A percentile compares a stretch with the other conserved stretches of the same genome.
Evolutionary conservation across 2,888 invertebrate species (phyloP).

Genomic region (Camponotus fellah): DNA sequence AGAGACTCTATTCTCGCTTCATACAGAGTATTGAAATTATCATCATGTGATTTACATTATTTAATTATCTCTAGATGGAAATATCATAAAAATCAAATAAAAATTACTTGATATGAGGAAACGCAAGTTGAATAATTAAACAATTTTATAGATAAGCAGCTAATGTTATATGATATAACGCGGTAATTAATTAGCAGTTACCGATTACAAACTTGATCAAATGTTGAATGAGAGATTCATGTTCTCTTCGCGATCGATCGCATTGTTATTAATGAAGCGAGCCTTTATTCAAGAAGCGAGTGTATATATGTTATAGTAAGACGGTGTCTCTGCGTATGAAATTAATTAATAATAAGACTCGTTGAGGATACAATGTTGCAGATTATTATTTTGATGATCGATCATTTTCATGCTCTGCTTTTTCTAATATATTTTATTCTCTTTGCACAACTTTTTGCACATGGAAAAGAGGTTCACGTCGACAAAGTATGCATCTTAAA

Average conservation of each 20-base stretch:
- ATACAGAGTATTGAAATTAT: not conserved
- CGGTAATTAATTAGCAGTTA: not conserved
- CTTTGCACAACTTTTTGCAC: conserved; percentile 27
- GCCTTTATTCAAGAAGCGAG: not conserved
- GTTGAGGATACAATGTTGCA: not conserved
- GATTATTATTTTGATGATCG: not conserved
- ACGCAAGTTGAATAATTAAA: not conserved
- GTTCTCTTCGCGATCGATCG: not conserved
- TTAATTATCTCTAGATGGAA: not conserved
- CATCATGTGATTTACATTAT: not conserved
- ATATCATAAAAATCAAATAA: not conserved
- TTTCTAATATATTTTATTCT: not conserved
- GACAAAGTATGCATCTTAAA: not conserved
- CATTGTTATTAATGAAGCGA: conserved; percentile 8
- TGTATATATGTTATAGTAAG: not conserved
- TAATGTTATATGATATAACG: conserved; percentile 2
- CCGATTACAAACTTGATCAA: not conserved
- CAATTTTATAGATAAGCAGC: not conserved
- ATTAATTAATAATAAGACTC: not conserved
- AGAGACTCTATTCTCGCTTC: not conserved
- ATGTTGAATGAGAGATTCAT: not conserved
- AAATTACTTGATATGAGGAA: not conserved
- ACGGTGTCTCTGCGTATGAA: not conserved
- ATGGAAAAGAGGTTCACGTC: conserved; percentile 39
- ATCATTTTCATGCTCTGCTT: not conserved